A percentile compares a stretch with the other conserved stretches of the same genome.
Conservation (phyloP, 2,113 vertebrate genomes). For the Cervus canadensis region DNA sequence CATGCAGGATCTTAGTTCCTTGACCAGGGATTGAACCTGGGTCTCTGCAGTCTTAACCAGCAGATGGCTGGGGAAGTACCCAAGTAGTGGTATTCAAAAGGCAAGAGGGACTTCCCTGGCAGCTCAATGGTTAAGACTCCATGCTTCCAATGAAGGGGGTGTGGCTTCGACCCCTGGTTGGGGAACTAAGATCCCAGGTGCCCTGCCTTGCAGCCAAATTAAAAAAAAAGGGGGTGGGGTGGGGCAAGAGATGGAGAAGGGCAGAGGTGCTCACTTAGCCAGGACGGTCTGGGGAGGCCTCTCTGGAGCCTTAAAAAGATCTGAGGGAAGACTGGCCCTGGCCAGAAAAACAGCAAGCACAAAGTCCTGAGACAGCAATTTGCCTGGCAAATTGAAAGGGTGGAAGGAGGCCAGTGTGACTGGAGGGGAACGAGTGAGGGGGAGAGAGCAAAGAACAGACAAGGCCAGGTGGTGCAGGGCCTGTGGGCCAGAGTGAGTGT, state of each 20-base stretch:
- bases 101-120: background rate
- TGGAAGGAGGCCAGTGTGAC: background rate
- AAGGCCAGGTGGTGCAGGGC: background rate
- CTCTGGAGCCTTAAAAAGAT: background rate
- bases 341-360: background rate
- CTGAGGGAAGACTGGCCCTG: background rate
- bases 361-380: background rate
- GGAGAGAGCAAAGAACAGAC: background rate
- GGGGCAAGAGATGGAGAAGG: background rate
- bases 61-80: background rate
- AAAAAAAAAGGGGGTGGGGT: rapidly evolving
- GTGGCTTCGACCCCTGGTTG: background rate
- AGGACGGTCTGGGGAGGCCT: background rate
- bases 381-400: background rate
- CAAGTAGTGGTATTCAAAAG: background rate
- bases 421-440: background rate
- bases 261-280: background rate
- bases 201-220: background rate
- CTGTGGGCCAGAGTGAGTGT: background rate
- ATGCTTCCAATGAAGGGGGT: background rate
- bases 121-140: background rate
- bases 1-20: background rate
- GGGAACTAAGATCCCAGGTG: background rate
- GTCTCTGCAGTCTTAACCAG: background rate
- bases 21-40: background rate